Conservation (phyloP, 2,888 invertebrate species). For the Stenchaetothrips biformis region DNA sequence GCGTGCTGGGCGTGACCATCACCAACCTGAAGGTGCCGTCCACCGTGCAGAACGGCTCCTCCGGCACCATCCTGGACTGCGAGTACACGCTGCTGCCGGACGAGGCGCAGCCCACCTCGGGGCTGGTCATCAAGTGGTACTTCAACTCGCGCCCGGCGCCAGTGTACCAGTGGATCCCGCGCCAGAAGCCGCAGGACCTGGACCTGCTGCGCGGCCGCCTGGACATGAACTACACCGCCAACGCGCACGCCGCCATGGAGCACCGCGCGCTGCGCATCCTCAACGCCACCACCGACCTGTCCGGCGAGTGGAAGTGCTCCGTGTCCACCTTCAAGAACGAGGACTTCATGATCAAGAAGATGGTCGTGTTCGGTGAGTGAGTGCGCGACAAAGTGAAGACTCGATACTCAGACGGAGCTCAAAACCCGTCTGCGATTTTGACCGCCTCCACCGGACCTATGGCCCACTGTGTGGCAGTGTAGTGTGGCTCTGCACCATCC, state of each 20-base stretch:
- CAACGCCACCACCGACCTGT: slow-evolving; percentile 62
- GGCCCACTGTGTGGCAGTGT: no score
- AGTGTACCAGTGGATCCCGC: slow-evolving; percentile 78
- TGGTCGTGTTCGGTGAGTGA: slow-evolving; percentile 66
- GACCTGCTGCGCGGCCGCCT: slow-evolving; percentile 54
- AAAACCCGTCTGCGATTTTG: no score
- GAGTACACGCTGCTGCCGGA: slow-evolving; percentile 60
- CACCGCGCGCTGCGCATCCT: slow-evolving; percentile 65
- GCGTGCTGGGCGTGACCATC: slow-evolving; percentile 56
- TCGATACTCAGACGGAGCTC: no score
- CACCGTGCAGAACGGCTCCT: slow-evolving; percentile 55
- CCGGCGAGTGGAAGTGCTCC: slow-evolving; percentile 68
- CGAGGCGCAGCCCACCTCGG: slow-evolving; percentile 50
- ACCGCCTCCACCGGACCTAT: no score
- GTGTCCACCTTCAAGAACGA: slow-evolving; percentile 66
- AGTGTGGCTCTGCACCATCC: no score
- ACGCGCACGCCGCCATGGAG: slow-evolving; percentile 61
- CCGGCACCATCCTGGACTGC: slow-evolving; percentile 62
- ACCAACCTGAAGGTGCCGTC: slow-evolving; percentile 57
- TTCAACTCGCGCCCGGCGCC: slow-evolving; percentile 59
- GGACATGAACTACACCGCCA: slow-evolving; percentile 60
- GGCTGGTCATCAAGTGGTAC: slow-evolving; percentile 73
- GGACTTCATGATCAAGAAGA: slow-evolving; percentile 57
- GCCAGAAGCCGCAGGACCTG: slow-evolving; percentile 58
- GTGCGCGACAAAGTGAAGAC: no score